A percentile compares a stretch with the other conserved stretches of the same genome.
These are phyloP conservation scores for Zaprionus lineosus DNA, from an alignment of 2,888 invertebrate species.

Conservation along the genomic window DNA sequence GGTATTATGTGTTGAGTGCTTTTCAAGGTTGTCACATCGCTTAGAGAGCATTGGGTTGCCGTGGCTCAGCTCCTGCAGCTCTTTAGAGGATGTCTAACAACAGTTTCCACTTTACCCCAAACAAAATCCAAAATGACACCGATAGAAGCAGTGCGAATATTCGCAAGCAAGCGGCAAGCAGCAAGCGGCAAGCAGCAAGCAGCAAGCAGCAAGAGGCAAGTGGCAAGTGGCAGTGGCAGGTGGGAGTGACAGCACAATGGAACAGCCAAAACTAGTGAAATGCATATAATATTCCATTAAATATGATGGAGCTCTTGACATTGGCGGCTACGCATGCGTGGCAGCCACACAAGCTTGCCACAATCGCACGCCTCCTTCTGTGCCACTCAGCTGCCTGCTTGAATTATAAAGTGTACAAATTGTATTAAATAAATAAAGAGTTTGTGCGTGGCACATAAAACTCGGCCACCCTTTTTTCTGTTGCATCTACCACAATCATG, in stretches of 20 bases:
- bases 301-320: conserved; percentile 23
- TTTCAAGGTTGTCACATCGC: conserved; percentile 60
- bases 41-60: conserved; percentile 38
- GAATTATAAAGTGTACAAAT: conserved; percentile 71
- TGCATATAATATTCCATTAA: conserved; percentile 53
- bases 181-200: too few relatives aligned
- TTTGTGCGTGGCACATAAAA: conserved; percentile 53
- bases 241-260: conserved; percentile 7
- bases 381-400: conserved; percentile 17
- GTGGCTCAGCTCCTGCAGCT: conserved; percentile 14
- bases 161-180: too few relatives aligned
- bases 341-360: conserved; percentile 14
- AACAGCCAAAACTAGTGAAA: conserved; percentile 12
- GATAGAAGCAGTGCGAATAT: too few relatives aligned
- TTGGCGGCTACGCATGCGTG: conserved; percentile 67
- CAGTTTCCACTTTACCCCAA: conserved; percentile 60
- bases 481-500: conserved; percentile 29
- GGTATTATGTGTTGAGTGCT: conserved; percentile 67
- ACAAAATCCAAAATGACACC: conserved; percentile 38
- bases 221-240: too few relatives aligned
- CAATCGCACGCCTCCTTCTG: conserved; percentile 6
- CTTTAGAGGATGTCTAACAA: conserved; percentile 43
- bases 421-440: conserved; percentile 73
- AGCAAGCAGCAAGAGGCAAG: conserved; percentile 8
- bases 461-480: conserved; percentile 17